These are phyloP conservation scores for Cossypha polioptera DNA, from an alignment of 2,797 vertebrate species.

Conservation along the genomic window DNA sequence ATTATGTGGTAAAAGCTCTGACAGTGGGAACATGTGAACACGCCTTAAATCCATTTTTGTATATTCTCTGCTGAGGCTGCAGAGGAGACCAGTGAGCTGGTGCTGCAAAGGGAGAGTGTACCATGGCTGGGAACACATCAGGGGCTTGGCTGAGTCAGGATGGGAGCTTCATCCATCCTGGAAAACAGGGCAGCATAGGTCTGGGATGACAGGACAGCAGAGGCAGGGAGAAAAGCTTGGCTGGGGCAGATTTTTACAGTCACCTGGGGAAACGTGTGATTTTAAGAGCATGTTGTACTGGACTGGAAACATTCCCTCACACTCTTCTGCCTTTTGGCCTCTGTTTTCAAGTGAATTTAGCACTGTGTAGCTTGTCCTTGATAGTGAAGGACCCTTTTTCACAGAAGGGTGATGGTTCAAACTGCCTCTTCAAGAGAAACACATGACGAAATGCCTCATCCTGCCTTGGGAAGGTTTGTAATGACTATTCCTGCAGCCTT, in stretches of 20 bases:
- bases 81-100: background rate
- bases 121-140: background rate
- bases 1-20: background rate
- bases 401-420: background rate
- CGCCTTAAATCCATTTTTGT: background rate
- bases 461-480: rapidly evolving
- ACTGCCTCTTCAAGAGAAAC: background rate
- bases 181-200: background rate
- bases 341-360: background rate
- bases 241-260: background rate
- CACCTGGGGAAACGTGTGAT: background rate
- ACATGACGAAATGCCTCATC: background rate
- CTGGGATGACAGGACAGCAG: background rate
- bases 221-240: background rate
- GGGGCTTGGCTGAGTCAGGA: background rate
- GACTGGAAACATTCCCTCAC: background rate
- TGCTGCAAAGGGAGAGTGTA: background rate
- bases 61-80: background rate
- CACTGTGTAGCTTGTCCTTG: background rate
- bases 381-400: background rate
- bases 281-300: background rate
- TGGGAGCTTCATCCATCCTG: background rate
- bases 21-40: background rate
- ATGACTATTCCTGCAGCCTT: background rate
- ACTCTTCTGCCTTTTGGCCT: background rate